Percentiles rank a stretch among this genome's conserved stretches.
Evolutionary conservation across 2,888 invertebrate species (phyloP).

Genomic region (Cheilosia grossa): DNA sequence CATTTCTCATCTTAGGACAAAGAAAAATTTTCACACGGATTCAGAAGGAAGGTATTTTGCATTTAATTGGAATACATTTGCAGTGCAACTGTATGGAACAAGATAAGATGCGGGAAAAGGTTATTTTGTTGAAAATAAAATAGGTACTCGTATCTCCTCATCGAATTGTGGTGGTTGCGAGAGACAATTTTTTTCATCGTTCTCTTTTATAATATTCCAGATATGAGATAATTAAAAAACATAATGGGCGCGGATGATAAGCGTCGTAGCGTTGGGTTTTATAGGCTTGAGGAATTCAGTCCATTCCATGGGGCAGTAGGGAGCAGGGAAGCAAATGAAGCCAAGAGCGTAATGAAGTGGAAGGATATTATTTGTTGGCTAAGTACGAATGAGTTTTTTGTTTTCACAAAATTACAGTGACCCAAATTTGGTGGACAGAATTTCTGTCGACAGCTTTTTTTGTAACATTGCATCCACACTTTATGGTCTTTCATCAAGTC

Average conservation of each 20-base stretch:
- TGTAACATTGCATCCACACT: no score
- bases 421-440: no score
- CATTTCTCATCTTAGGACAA: constrained; percentile 71
- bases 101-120: constrained; percentile 67
- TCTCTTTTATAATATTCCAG: constrained; percentile 13
- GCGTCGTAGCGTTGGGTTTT: background rate
- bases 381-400: no score
- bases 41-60: constrained; percentile 70
- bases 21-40: constrained; percentile 72
- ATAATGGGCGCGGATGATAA: constrained; percentile 19
- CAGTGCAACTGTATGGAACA: constrained; percentile 73
- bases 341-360: background rate
- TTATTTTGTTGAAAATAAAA: constrained; percentile 64
- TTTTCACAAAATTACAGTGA: no score
- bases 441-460: no score
- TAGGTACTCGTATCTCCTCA: constrained; percentile 47
- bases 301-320: background rate
- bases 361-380: no score
- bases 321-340: background rate
- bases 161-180: constrained; percentile 47
- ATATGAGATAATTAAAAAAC: constrained; percentile 35
- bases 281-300: background rate
- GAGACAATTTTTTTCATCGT: constrained; percentile 5
- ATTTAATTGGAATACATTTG: constrained; percentile 75
- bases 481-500: no score